Conservation (phyloP, 2,113 vertebrate genomes). For the Clarias macrocephalus region DNA sequence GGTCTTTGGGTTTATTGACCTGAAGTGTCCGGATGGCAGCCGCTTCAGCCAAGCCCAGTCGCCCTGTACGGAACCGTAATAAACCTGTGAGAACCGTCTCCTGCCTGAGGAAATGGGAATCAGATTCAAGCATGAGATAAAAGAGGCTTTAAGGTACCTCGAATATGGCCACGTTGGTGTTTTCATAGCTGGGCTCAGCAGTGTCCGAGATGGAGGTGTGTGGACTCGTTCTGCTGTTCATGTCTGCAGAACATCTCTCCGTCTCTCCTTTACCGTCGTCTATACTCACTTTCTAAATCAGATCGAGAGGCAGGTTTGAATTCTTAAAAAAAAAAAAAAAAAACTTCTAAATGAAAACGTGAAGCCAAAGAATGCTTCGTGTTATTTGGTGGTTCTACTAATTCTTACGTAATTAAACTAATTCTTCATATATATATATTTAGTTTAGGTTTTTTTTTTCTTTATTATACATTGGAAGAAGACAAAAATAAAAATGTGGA, state of each 20-base stretch:
- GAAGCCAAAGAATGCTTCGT: neutral
- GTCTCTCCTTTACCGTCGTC: slow-evolving; percentile 53
- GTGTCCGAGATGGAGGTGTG: slow-evolving; percentile 40
- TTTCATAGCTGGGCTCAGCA: slow-evolving; percentile 61
- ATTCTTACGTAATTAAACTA: neutral
- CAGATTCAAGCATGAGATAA: neutral
- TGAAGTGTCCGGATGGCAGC: slow-evolving; percentile 57
- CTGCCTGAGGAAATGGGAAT: neutral
- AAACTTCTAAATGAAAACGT: neutral
- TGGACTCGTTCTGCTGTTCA: slow-evolving; percentile 46
- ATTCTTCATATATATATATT: neutral
- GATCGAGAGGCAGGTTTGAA: neutral
- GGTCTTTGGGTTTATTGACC: slow-evolving; percentile 52
- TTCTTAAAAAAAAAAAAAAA: neutral
- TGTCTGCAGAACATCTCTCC: slow-evolving; percentile 42
- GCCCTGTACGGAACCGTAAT: slow-evolving; percentile 50
- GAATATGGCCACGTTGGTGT: slow-evolving; percentile 64
- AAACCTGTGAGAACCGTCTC: neutral
- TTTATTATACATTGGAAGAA: neutral
- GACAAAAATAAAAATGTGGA: neutral
- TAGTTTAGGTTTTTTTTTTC: neutral
- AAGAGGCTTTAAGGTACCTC: slow-evolving; percentile 52
- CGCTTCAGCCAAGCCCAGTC: slow-evolving; percentile 66
- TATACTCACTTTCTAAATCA: slow-evolving; percentile 54
- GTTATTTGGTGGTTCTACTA: neutral